These are phyloP conservation scores for Philonicus albiceps DNA, from an alignment of 2,888 invertebrate genomes.

Conservation along the genomic window DNA sequence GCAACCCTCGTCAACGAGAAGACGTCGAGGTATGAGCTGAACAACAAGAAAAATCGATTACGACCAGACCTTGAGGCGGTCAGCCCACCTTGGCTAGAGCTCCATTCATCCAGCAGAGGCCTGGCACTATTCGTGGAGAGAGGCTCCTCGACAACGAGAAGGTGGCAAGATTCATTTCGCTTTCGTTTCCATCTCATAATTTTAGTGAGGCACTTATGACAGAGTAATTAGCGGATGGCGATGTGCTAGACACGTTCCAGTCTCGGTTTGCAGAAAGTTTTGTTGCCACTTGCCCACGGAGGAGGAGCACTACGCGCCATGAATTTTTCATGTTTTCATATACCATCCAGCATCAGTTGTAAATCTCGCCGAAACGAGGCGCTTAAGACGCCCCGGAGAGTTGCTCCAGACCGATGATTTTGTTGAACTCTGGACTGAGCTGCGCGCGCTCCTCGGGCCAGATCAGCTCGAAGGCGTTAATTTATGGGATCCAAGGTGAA, in stretches of 20 bases:
- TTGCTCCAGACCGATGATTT: not conserved
- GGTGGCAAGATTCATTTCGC: not conserved
- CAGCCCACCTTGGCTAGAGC: not conserved
- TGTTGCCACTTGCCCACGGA: not conserved
- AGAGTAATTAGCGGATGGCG: constrained; percentile 5
- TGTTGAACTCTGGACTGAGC: not conserved
- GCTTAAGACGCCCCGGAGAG: not conserved
- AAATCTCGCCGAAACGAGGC: not conserved
- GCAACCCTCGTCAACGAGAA: not conserved
- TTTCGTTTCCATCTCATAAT: not conserved
- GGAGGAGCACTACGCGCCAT: not conserved
- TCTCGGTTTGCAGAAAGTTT: not conserved
- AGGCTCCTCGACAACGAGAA: not conserved
- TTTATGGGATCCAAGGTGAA: not conserved
- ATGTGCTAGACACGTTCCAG: not conserved
- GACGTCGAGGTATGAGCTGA: not conserved
- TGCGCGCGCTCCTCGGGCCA: not conserved
- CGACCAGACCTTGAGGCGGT: not conserved
- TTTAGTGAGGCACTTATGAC: not conserved
- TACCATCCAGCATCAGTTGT: not conserved
- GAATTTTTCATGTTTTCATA: not conserved
- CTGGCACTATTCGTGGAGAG: not conserved
- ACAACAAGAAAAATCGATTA: not conserved
- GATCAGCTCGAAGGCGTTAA: not conserved
- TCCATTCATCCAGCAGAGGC: not conserved